These are phyloP conservation scores for Tipula vernalis DNA, from an alignment of 2,888 invertebrate species.

Conservation along the genomic window DNA sequence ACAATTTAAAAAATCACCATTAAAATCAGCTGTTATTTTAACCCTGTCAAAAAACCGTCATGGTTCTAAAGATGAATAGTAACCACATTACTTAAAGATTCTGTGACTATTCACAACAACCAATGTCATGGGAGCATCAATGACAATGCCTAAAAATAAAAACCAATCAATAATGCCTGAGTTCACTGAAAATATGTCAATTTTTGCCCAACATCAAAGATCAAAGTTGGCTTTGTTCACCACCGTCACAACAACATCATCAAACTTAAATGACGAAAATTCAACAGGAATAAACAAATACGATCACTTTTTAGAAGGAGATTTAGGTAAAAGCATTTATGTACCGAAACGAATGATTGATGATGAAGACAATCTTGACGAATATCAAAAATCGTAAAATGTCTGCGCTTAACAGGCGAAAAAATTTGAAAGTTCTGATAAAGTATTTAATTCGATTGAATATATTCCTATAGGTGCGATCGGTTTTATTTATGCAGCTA, in stretches of 20 bases:
- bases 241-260: too few relatives aligned
- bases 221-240: neutral
- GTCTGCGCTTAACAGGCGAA: slow-evolving; percentile 41
- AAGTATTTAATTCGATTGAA: slow-evolving; percentile 48
- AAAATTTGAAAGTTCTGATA: slow-evolving; percentile 37
- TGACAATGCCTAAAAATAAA: neutral
- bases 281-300: neutral
- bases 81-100: neutral
- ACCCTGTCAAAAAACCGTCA: neutral
- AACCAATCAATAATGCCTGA: neutral
- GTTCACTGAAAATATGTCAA: neutral
- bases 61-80: neutral
- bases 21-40: neutral
- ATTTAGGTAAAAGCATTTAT: slow-evolving; percentile 22
- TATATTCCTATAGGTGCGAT: slow-evolving; percentile 72
- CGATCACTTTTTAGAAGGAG: neutral
- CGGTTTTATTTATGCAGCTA: slow-evolving; percentile 63
- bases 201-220: neutral
- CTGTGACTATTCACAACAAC: neutral
- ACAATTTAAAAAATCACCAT: neutral
- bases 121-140: neutral
- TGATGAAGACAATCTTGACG: neutral
- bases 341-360: neutral
- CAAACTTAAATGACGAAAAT: slow-evolving; percentile 34
- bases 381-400: slow-evolving; percentile 21